Percentiles rank a stretch among this genome's conserved stretches.
phyloP scores from a whole-genome alignment of 2,888 invertebrate species.

The Temnothorax ravouxi region DNA sequence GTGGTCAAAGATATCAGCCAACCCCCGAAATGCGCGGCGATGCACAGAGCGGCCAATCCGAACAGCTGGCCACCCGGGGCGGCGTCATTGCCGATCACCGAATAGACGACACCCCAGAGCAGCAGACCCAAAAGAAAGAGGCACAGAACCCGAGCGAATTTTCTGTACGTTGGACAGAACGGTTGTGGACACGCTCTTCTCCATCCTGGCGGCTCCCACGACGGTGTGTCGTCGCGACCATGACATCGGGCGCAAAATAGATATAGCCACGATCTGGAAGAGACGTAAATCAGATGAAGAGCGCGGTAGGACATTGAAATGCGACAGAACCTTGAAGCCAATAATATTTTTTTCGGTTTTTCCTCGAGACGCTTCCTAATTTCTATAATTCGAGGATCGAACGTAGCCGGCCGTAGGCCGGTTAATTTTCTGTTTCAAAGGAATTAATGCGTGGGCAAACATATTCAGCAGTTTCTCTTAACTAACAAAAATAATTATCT shows the following conservation, averaged over 20 bases:
- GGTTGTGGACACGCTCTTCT: slow-evolving; percentile 94
- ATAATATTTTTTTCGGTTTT: background rate
- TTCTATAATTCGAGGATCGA: background rate
- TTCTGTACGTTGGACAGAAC: slow-evolving; percentile 94
- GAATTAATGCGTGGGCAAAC: background rate
- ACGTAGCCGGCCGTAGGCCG: too few relatives aligned
- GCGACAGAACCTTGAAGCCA: background rate
- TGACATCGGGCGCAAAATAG: slow-evolving; percentile 93
- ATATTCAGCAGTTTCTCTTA: background rate
- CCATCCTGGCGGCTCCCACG: slow-evolving; percentile 95
- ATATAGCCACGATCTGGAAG: slow-evolving; percentile 93
- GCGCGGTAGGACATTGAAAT: background rate
- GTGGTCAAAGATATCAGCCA: slow-evolving; percentile 93
- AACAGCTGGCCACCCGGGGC: slow-evolving; percentile 95
- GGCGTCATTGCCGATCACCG: slow-evolving; percentile 92
- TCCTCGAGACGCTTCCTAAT: background rate
- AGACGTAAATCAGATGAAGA: background rate
- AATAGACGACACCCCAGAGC: slow-evolving; percentile 92
- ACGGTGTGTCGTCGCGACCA: slow-evolving; percentile 90
- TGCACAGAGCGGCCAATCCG: slow-evolving; percentile 91
- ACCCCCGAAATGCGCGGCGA: slow-evolving; percentile 94
- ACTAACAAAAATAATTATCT: background rate
- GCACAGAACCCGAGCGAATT: slow-evolving; percentile 92
- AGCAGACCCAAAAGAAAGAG: slow-evolving; percentile 91
- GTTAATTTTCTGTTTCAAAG: background rate